These are phyloP conservation scores for Crotalus helleri DNA, from an alignment of 2,113 vertebrate species.

Conservation along the genomic window DNA sequence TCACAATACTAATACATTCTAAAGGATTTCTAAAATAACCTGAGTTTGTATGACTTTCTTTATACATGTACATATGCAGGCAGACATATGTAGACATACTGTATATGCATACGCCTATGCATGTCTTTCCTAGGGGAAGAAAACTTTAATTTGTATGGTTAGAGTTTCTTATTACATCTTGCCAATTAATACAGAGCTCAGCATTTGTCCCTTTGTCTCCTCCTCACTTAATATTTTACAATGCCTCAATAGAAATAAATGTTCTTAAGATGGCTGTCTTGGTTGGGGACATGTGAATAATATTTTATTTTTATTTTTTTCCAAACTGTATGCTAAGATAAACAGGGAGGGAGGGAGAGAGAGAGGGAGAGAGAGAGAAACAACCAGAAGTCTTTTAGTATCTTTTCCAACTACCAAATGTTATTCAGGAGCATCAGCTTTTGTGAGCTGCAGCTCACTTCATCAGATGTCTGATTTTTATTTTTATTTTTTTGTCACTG, in stretches of 20 bases:
- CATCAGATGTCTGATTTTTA: neutral
- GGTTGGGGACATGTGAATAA: neutral
- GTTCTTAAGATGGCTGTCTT: constrained; percentile 34
- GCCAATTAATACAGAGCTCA: neutral
- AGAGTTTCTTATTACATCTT: neutral
- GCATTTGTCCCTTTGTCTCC: neutral
- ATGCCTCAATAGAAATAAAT: neutral
- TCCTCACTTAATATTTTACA: neutral
- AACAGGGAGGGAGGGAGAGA: neutral
- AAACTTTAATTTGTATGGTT: neutral
- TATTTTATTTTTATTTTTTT: neutral
- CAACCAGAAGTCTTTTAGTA: neutral
- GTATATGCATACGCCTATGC: neutral
- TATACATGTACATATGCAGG: neutral
- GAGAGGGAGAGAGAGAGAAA: too few relatives aligned
- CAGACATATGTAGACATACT: neutral
- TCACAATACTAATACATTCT: neutral
- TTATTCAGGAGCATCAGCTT: neutral
- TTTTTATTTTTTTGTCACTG: neutral
- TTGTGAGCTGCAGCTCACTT: neutral
- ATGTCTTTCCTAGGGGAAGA: neutral
- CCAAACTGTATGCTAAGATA: neutral
- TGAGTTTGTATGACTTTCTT: neutral
- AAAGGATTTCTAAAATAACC: neutral
- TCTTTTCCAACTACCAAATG: neutral